A percentile compares a stretch with the other conserved stretches of the same genome.
Conservation (phyloP, 1,140 invertebrate genomes). For the Zaprionus ornatus region DNA sequence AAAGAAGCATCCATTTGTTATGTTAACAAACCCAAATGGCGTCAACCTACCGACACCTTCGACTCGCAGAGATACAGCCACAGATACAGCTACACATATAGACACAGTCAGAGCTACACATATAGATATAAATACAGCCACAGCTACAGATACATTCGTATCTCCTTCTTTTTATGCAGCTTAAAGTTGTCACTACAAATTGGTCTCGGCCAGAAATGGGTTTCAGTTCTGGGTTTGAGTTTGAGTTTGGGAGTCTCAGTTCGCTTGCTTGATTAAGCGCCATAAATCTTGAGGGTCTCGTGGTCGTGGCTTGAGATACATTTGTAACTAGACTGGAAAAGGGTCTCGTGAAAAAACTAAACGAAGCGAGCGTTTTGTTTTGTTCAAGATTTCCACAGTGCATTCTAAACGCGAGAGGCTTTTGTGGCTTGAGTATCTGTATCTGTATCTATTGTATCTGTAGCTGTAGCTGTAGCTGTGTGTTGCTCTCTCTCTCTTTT, state of each 20-base stretch:
- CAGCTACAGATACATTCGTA: constrained; percentile 23
- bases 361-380: constrained; percentile 56
- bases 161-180: constrained; percentile 70
- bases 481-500: constrained; percentile 23
- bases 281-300: constrained; percentile 68
- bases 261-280: constrained; percentile 65
- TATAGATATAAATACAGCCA: constrained; percentile 5
- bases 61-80: constrained; percentile 47
- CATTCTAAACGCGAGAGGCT: constrained; percentile 4
- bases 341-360: constrained; percentile 15
- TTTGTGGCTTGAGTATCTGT: constrained; percentile 23
- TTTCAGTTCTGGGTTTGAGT: constrained; percentile 11
- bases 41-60: constrained; percentile 78
- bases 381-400: constrained; percentile 15
- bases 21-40: constrained; percentile 77
- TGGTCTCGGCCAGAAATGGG: constrained; percentile 47
- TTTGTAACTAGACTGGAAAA: constrained; percentile 46
- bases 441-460: constrained; percentile 18
- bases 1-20: constrained; percentile 73
- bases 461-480: constrained; percentile 3
- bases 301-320: constrained; percentile 31
- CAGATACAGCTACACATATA: constrained; percentile 14
- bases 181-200: constrained; percentile 79
- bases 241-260: constrained; percentile 26
- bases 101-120: constrained; percentile 28